Base-by-base conservation (phyloP, 2,888 invertebrate genomes). In the Pristionchus arcanus region DNA sequence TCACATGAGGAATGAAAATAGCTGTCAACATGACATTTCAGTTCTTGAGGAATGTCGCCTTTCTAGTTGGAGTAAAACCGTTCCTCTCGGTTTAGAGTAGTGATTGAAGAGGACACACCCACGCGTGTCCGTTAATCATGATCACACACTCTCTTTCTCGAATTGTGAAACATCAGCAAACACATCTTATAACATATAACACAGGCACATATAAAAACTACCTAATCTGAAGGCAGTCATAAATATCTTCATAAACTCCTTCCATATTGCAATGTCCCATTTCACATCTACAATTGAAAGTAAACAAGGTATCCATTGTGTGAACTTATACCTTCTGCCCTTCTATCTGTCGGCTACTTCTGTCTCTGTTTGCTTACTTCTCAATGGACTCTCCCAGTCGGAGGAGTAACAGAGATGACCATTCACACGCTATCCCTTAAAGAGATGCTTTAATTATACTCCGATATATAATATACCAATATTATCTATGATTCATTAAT, bases 351-450 rank as follows among this genome's bases (percentile, higher is more conserved):
- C 21, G 74, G 37, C 74, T 74, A 74, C 74, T 74, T 28, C 21
- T 37, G 37, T 34, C 74, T 74, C 74, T 74, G 37, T 74, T 74
- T 74, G 74, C 74, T 74, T 37, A 74, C 74, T 74, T 71, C 68
- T 71, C 68, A 16, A 71, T 71, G 34, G 31, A 71, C 34, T 31
- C 74, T 37, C 19, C 74, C 15, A 28, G 68, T 74, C 37, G 37
- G 37, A 21, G 74, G 31, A 71, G 71, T 11, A 34, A 37, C 37
- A 21, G 21, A 25, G 37, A 21, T 74, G 31, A 21, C 15, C 74
- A 74, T 37, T 74, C 74, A 0, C 74, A 74, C 74, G 37, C 74
- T 31, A 28, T 31, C 11, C 63, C 63, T 63, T 7, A 63, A 63
- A 13, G 42, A 9, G 42, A 49, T 49, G 42, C 11, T 9, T 49